Evolutionary conservation across 53 echinoderm and acorn worm genomes (phyloP), one percentile per base, ranked within the genome.

Genomic region (Arbacia lixula): DNA sequence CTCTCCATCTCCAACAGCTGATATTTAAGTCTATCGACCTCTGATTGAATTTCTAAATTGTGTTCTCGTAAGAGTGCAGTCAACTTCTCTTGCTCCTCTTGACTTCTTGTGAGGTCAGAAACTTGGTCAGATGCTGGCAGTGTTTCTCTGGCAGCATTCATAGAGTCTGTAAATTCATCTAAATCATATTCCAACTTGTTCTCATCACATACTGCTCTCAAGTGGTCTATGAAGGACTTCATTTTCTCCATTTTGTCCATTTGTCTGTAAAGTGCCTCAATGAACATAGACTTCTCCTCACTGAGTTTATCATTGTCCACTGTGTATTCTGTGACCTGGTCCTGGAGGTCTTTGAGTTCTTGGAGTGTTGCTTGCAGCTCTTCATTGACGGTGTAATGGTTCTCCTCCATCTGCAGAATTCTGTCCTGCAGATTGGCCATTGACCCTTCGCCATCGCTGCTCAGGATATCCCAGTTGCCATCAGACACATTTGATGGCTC

Each of bases 361-460:
- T 99, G 95, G 12, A 99, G 78, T 5, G 99, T 95, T 10, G 99
- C 99, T 84, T 99, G 99, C 11, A 99, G 87, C 69, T 99, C 99
- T 57, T 99, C 99, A 69, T 95, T 99, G 6, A 99, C 99, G 8
- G 92, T 95, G 77, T 99, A 92, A 76, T 99, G 99, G 46, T 94
- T 99, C 84, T 99, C 99, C 56, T 99, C 99, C 98, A 98, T 99
- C 87, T 95, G 99, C 58, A 92, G 95, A 62, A 99, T 99, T 60
- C 99, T 90, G 71, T 99, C 95, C 40, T 99, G 99, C 40, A 99
- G 74, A 51, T 95, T 95, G 41, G 92, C 99, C 60, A 99, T 95
- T 5, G 99, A 99, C 16, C 99, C 99, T 87, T 94, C 98, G 25
- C 93, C 93, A 41, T 92, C 92, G 30, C 94, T 94, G 63, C 92